These are phyloP conservation scores for Catocala sponsa DNA, from an alignment of 2,888 invertebrate genomes.

Conservation along the genomic window DNA sequence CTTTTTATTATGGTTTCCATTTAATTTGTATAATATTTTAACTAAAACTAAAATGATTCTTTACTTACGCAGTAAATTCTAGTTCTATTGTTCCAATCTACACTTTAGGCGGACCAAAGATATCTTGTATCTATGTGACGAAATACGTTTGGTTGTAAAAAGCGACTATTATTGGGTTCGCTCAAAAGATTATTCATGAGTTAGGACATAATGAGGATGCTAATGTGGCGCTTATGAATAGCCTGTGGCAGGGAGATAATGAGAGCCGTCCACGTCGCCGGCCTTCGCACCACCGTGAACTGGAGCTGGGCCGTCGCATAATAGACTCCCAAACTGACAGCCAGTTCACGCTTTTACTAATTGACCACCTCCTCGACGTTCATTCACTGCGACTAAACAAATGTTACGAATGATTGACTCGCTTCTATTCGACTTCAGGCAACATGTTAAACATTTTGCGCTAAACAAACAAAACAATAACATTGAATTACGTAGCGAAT, in stretches of 20 bases:
- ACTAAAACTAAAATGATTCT: neutral
- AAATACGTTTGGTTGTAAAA: slow-evolving; percentile 51
- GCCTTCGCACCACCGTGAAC: slow-evolving; percentile 79
- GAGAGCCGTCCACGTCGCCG: slow-evolving; percentile 66
- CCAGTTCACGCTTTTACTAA: slow-evolving; percentile 83
- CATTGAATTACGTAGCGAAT: slow-evolving; percentile 53
- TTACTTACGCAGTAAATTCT: slow-evolving; percentile 8
- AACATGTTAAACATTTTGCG: slow-evolving; percentile 67
- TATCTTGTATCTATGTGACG: slow-evolving; percentile 47
- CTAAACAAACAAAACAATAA: slow-evolving; percentile 60
- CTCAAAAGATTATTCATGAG: slow-evolving; percentile 79
- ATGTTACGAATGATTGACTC: slow-evolving; percentile 75
- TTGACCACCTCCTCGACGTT: slow-evolving; percentile 81
- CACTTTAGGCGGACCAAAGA: slow-evolving; percentile 28
- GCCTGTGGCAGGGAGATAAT: slow-evolving; percentile 71
- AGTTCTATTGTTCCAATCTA: slow-evolving; percentile 6
- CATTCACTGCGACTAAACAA: slow-evolving; percentile 71
- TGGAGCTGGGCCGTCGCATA: slow-evolving; percentile 56
- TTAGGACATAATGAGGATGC: slow-evolving; percentile 76
- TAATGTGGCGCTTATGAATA: slow-evolving; percentile 72
- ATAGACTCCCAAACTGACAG: slow-evolving; percentile 81
- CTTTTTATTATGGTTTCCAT: neutral
- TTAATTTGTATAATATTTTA: neutral
- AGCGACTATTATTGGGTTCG: slow-evolving; percentile 55
- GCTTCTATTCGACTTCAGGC: slow-evolving; percentile 61